These are phyloP conservation scores for Trachelus tabidus DNA, from an alignment of 2,888 invertebrate genomes.

Conservation along the genomic window DNA sequence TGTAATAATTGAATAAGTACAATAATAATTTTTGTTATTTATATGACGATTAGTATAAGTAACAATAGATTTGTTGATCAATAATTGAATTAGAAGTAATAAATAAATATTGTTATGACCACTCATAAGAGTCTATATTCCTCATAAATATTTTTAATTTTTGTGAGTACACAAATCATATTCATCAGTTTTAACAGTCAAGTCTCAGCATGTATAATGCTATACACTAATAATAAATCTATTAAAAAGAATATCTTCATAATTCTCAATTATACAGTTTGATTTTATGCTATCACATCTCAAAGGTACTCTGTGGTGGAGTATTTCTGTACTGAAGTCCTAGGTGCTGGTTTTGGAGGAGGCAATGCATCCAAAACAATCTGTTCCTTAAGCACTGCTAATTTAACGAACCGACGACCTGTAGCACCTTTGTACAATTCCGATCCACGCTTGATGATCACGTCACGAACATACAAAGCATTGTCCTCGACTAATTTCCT, in stretches of 20 bases:
- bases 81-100: background rate
- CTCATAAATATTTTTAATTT: background rate
- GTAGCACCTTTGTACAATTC: conserved; percentile 59
- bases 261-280: background rate
- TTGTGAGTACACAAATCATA: background rate
- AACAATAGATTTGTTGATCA: background rate
- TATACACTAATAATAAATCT: background rate
- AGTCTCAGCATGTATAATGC: background rate
- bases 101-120: background rate
- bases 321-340: conserved; percentile 75
- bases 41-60: background rate
- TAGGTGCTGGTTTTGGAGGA: conserved; percentile 70
- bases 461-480: conserved; percentile 75
- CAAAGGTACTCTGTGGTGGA: conserved; percentile 73
- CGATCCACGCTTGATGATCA: conserved; percentile 62
- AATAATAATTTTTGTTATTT: background rate
- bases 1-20: background rate
- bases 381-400: conserved; percentile 65
- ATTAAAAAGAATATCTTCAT: background rate
- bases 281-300: conserved; percentile 7
- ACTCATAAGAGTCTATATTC: background rate
- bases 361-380: conserved; percentile 72
- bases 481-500: conserved; percentile 78
- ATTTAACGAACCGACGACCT: conserved; percentile 52
- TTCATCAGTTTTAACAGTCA: background rate